Conservation (phyloP, 2,888 invertebrate genomes). For the Oasisia sp. region DNA sequence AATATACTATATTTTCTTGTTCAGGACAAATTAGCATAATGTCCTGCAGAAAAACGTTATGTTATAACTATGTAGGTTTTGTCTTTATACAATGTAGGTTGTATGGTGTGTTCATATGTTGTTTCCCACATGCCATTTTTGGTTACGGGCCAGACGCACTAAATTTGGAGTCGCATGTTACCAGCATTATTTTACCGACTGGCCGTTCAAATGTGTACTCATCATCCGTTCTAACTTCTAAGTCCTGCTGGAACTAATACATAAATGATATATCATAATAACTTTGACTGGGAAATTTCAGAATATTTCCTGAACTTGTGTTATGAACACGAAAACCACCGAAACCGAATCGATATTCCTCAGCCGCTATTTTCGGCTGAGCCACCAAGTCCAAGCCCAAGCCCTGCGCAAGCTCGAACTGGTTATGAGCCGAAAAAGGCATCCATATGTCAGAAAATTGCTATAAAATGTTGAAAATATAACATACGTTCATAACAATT, state of each 20-base stretch:
- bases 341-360: not conserved
- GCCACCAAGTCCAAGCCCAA: no score
- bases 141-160: conserved; percentile 13
- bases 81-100: not conserved
- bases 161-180: not conserved
- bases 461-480: not conserved
- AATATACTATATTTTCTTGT: not conserved
- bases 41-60: not conserved
- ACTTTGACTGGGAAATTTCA: not conserved
- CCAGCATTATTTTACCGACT: not conserved
- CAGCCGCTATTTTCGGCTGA: not conserved
- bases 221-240: not conserved
- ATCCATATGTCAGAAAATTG: not conserved
- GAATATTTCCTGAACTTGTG: not conserved
- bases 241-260: not conserved
- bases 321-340: not conserved
- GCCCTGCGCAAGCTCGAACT: not conserved
- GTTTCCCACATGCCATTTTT: not conserved
- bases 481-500: not conserved
- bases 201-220: not conserved
- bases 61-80: not conserved
- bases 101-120: not conserved
- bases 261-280: not conserved
- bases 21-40: not conserved
- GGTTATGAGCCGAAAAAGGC: not conserved